phyloP scores from a whole-genome alignment of 2,113 vertebrate species.

The Oostethus manadensis region DNA sequence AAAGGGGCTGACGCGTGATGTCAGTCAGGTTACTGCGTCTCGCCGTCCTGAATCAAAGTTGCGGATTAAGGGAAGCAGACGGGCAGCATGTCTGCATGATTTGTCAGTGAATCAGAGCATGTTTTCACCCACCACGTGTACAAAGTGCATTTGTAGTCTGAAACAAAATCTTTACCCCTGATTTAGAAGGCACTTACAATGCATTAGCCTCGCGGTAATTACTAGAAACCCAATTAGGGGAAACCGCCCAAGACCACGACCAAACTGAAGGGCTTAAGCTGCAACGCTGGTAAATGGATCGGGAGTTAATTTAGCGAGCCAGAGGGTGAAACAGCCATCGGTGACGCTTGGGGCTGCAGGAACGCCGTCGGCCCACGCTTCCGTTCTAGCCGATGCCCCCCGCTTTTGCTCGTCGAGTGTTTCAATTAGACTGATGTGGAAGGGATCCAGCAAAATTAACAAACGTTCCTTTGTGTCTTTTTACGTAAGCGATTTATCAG shows the following conservation, averaged over 20 bases:
- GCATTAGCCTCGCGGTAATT: constrained; percentile 73
- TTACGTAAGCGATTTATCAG: constrained; percentile 11
- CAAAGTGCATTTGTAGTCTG: constrained; percentile 50
- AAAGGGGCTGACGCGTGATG: constrained; percentile 36
- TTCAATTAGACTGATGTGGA: constrained; percentile 37
- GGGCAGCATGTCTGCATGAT: constrained; percentile 5
- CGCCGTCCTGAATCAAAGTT: constrained; percentile 48
- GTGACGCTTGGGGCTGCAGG: constrained; percentile 62
- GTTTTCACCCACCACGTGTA: constrained; percentile 5
- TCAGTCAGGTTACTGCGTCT: constrained; percentile 52
- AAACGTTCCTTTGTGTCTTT: constrained; percentile 11
- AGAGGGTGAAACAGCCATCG: constrained; percentile 67
- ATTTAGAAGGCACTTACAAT: constrained; percentile 74
- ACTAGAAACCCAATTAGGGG: constrained; percentile 74
- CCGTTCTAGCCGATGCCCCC: constrained; percentile 14
- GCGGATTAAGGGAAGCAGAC: constrained; percentile 37
- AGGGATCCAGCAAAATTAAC: constrained; percentile 1
- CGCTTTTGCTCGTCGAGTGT: constrained; percentile 37
- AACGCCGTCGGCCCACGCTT: neutral
- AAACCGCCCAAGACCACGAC: constrained; percentile 64
- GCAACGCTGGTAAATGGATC: constrained; percentile 65
- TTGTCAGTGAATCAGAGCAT: constrained; percentile 10
- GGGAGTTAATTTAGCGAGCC: constrained; percentile 69
- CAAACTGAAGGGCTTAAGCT: constrained; percentile 67
- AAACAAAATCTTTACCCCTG: constrained; percentile 71